phyloP scores from a whole-genome alignment of 2,888 invertebrate genomes.

The Mellilla xanthometata region DNA sequence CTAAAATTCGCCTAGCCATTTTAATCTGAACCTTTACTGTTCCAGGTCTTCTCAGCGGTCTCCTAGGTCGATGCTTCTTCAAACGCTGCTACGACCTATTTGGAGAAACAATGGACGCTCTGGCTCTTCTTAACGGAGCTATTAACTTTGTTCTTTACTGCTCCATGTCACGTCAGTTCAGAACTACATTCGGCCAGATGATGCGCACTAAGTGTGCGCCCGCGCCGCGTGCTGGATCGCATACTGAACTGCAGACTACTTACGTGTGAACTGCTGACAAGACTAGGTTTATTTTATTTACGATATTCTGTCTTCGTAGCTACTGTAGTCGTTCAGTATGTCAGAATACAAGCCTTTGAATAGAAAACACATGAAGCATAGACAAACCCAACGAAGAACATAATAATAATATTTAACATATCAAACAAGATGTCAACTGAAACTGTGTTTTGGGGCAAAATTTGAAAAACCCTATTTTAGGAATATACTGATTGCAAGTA shows the following conservation, averaged over 20 bases:
- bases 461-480: no score
- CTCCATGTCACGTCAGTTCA: slow-evolving; percentile 96
- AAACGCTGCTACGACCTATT: slow-evolving; percentile 90
- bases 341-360: no score
- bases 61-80: slow-evolving; percentile 88
- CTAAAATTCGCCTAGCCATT: no score
- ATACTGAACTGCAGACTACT: slow-evolving; percentile 85
- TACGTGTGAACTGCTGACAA: slow-evolving; percentile 71
- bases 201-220: slow-evolving; percentile 84
- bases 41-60: slow-evolving; percentile 84
- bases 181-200: slow-evolving; percentile 89
- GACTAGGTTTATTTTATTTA: no score
- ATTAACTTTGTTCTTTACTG: slow-evolving; percentile 97
- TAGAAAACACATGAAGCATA: no score
- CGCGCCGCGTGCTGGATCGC: slow-evolving; percentile 72
- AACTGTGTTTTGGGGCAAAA: no score
- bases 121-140: slow-evolving; percentile 95
- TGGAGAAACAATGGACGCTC: slow-evolving; percentile 94
- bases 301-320: no score
- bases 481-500: no score
- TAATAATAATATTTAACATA: no score
- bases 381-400: no score
- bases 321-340: no score
- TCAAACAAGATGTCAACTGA: no score
- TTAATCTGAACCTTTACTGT: slow-evolving; percentile 10